Evolutionary conservation across 2,888 invertebrate species (phyloP).

Genomic region (Trichacis sp.): DNA sequence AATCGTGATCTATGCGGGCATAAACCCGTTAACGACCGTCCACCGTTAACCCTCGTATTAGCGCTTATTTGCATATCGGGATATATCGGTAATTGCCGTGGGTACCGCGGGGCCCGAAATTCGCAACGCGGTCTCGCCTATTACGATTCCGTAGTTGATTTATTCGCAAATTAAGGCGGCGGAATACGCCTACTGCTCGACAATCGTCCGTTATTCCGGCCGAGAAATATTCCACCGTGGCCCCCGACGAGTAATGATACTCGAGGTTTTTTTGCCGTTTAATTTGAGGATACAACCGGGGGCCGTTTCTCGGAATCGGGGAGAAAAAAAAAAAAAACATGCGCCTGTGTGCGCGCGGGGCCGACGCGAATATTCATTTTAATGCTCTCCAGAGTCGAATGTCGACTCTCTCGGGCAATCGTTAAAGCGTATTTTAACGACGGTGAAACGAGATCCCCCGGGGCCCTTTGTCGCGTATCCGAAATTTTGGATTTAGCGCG

Average conservation of each 20-base stretch:
- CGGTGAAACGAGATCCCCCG: too few relatives aligned
- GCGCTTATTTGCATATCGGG: constrained; percentile 61
- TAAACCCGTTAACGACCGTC: too few relatives aligned
- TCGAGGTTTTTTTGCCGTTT: constrained; percentile 7
- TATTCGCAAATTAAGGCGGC: constrained; percentile 40
- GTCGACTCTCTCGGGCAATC: constrained; percentile 1
- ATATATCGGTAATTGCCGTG: constrained; percentile 58
- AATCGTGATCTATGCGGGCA: constrained; percentile 5
- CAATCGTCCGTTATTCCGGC: constrained; percentile 9
- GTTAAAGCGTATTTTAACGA: constrained; percentile 2
- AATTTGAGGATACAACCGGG: constrained; percentile 1
- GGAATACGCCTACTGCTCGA: constrained; percentile 10
- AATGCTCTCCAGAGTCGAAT: constrained; percentile 1
- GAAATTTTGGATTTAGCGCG: too few relatives aligned
- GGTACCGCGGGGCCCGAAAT: constrained; percentile 10
- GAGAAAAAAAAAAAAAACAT: background rate
- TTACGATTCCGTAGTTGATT: constrained; percentile 39
- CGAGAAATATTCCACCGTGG: background rate
- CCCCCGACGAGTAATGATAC: constrained; percentile 3
- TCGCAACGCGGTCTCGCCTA: background rate
- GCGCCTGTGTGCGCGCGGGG: background rate
- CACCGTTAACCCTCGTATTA: constrained; percentile 59
- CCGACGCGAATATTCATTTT: constrained; percentile 1
- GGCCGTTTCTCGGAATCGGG: constrained; percentile 1
- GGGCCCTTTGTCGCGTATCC: too few relatives aligned